Evolutionary conservation across 2,888 invertebrate species (phyloP).

Genomic region (Kuschelorhynchus macadamiae): DNA sequence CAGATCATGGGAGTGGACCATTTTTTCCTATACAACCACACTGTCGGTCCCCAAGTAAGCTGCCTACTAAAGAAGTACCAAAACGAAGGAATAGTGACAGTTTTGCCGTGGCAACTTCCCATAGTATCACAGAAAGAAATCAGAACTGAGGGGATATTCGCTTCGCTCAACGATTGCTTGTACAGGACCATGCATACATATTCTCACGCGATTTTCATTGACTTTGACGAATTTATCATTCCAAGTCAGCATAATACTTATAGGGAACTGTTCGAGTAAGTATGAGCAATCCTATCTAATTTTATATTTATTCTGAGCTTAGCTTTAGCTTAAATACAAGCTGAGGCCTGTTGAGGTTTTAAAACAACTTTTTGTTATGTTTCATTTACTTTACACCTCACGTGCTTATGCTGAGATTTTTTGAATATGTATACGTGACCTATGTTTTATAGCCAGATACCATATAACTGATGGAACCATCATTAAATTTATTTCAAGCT

Average conservation of each 20-base stretch:
- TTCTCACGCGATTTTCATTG: constrained; percentile 87
- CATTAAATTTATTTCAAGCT: too few species aligned
- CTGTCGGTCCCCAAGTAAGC: constrained; percentile 82
- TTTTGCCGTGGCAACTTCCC: constrained; percentile 88
- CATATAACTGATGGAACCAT: too few species aligned
- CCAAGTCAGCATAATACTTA: constrained; percentile 84
- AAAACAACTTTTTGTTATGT: too few species aligned
- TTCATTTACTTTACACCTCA: too few species aligned
- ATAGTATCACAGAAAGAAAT: constrained; percentile 92
- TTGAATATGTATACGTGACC: too few species aligned
- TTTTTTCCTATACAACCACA: constrained; percentile 93
- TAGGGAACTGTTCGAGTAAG: constrained; percentile 79
- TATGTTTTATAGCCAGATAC: too few species aligned
- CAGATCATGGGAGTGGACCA: constrained; percentile 86
- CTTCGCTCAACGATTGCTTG: constrained; percentile 93
- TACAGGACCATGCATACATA: constrained; percentile 90
- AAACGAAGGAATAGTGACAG: constrained; percentile 75
- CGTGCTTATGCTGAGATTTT: too few species aligned
- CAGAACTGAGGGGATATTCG: constrained; percentile 92
- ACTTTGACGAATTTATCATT: constrained; percentile 90
- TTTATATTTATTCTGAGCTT: neutral
- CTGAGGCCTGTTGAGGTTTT: too few species aligned
- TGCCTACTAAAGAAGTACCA: constrained; percentile 73
- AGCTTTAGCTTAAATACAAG: too few species aligned
- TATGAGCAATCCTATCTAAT: constrained; percentile 10